Percentiles rank a stretch among this genome's conserved stretches.
These are phyloP conservation scores for Lutjanus argentimaculatus DNA, from an alignment of 2,797 vertebrate species.

Conservation along the genomic window DNA sequence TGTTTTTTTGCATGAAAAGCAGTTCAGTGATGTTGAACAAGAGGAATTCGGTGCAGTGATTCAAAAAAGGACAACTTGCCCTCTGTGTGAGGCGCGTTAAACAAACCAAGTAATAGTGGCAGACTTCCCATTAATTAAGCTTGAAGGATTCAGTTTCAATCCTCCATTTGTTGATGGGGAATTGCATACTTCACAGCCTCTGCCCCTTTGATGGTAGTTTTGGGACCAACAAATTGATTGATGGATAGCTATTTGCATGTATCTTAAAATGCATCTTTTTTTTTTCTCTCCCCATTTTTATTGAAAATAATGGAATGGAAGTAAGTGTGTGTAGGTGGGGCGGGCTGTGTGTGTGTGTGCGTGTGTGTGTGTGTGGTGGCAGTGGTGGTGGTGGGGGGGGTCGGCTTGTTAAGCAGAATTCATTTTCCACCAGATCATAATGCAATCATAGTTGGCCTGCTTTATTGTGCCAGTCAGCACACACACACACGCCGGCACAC, in stretches of 20 bases:
- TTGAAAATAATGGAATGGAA: slow-evolving; percentile 79
- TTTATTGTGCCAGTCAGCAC: slow-evolving; percentile 78
- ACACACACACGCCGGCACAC: slow-evolving; percentile 47
- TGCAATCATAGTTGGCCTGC: slow-evolving; percentile 77
- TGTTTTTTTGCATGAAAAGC: slow-evolving; percentile 85
- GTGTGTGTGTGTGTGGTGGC: neutral
- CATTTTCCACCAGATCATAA: slow-evolving; percentile 83
- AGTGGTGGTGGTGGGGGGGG: neutral
- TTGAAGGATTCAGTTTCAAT: slow-evolving; percentile 84
- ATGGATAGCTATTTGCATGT: slow-evolving; percentile 89
- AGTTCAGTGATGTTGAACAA: slow-evolving; percentile 86
- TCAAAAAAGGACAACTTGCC: slow-evolving; percentile 87
- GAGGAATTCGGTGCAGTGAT: slow-evolving; percentile 84
- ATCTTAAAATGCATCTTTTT: slow-evolving; percentile 84
- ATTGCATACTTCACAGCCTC: slow-evolving; percentile 87
- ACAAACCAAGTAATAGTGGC: slow-evolving; percentile 88
- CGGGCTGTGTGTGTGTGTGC: slow-evolving; percentile 17
- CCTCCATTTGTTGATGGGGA: slow-evolving; percentile 86
- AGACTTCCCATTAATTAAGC: slow-evolving; percentile 88
- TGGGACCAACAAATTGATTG: slow-evolving; percentile 87
- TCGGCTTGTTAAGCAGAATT: slow-evolving; percentile 78
- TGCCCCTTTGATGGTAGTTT: slow-evolving; percentile 86
- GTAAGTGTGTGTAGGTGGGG: slow-evolving; percentile 64
- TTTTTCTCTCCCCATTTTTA: slow-evolving; percentile 62
- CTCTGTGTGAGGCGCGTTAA: slow-evolving; percentile 86